Base-by-base conservation (phyloP, 2,797 vertebrate genomes). In the Acanthis flammea region DNA sequence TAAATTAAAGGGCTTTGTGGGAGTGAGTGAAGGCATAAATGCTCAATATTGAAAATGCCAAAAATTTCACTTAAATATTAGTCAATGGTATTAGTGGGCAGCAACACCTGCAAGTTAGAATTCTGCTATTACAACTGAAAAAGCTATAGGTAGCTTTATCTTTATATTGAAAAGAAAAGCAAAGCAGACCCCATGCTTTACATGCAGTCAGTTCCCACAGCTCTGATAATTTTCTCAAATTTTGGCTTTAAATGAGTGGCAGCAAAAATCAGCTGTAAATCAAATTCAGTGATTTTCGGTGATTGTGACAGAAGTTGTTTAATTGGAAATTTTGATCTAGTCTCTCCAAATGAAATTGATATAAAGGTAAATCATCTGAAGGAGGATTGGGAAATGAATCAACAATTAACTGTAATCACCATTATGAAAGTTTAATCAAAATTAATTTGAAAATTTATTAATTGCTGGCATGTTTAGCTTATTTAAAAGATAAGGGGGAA, bases 361-460 rank as follows among this genome's bases (percentile, higher is more conserved):
- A 94, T 54, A 88, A 95, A 89, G 82, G 41, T 95, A 95, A 97
- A 77, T 94, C 72, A 97, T 31, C 22, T 96, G 94, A 96, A 97
- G 60, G 31, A 94, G 84, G 68, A 79, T 12, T 95, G 93, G 66
- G 79, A 97, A 87, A 95, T 92, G 58, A 97, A 97, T 94, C 68
- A 96, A 97, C 93, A 97, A 96, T 97, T 97, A 98, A 92, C 47
- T 71, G 41, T 88, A 97, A 97, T 97, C 78, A 84, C 62, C 37
- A 96, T 94, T 98, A 97, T 86, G 73, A 91, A 97, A 95, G 53
- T 95, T 97, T 96, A 97, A 97, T 97, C 83, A 94, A 95, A 97
- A 97, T 97, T 97, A 97, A 97, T 97, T 96, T 97, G 67, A 95
- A 96, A 97, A 95, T 76, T 94, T 79, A 97, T 97, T 95, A 97